Evolutionary conservation across 1,140 invertebrate species (phyloP).

Genomic region (Ephestia elutella): DNA sequence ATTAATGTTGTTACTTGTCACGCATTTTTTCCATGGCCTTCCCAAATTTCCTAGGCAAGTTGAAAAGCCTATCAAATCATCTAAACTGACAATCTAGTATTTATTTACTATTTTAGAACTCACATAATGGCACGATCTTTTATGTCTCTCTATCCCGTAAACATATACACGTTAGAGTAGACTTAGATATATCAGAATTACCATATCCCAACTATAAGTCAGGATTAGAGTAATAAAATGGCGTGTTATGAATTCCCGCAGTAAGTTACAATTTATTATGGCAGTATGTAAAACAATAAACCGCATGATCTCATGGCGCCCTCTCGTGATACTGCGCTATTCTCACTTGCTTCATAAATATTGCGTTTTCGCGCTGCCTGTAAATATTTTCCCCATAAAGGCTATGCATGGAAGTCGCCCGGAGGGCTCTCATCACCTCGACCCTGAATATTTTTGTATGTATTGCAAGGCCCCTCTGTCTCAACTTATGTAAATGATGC

Average conservation of each 20-base stretch:
- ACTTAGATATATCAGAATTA: neutral
- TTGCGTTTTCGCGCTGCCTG: slow-evolving; percentile 47
- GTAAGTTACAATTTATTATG: slow-evolving; percentile 34
- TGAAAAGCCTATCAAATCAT: no score
- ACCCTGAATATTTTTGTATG: slow-evolving; percentile 68
- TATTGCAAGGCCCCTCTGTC: slow-evolving; percentile 62
- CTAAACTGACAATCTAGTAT: no score
- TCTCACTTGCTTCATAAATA: slow-evolving; percentile 49
- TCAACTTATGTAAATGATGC: slow-evolving; percentile 69
- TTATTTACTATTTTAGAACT: no score
- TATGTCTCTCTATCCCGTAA: neutral
- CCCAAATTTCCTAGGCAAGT: no score
- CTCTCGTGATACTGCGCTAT: slow-evolving; percentile 31
- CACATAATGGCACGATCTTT: no score
- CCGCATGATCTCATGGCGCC: slow-evolving; percentile 22
- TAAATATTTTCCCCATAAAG: slow-evolving; percentile 68
- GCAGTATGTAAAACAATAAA: slow-evolving; percentile 39
- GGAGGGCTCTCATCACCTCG: slow-evolving; percentile 63
- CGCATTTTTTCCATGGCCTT: neutral
- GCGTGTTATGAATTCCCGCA: slow-evolving; percentile 6
- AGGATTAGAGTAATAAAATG: neutral
- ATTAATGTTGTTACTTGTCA: neutral
- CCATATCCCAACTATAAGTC: neutral
- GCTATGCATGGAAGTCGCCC: slow-evolving; percentile 52
- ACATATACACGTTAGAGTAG: neutral